Percentiles rank a stretch among this genome's conserved stretches.
phyloP scores from a whole-genome alignment of 2,113 vertebrate species.

The Zosterops pallidus region DNA sequence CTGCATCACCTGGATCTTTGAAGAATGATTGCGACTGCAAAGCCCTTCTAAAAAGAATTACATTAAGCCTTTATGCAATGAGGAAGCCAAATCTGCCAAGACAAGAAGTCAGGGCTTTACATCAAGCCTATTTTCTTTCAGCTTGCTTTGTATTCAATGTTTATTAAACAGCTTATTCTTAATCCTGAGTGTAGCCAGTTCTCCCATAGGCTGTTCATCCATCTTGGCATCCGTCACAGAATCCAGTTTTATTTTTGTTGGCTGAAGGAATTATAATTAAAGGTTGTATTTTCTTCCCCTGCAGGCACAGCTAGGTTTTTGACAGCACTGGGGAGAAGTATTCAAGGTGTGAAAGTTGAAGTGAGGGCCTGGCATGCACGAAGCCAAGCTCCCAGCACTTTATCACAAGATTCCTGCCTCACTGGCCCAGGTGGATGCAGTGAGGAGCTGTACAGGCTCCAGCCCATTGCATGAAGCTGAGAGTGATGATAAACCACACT shows the following conservation, averaged over 20 bases:
- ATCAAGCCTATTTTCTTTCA: not conserved
- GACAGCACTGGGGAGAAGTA: constrained; percentile 51
- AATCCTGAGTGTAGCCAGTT: not conserved
- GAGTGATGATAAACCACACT: not conserved
- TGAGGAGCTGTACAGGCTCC: constrained; percentile 19
- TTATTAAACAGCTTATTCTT: not conserved
- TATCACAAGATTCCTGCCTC: constrained; percentile 61
- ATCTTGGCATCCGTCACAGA: not conserved
- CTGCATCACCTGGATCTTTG: not conserved
- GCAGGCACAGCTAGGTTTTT: constrained; percentile 73
- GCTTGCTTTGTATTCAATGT: not conserved
- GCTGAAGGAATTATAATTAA: not conserved
- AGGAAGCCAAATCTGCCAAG: not conserved
- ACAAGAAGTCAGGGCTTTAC: not conserved
- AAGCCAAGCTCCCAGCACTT: constrained; percentile 70
- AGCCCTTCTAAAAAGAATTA: not conserved
- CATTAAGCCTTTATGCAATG: not conserved
- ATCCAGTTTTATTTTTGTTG: not conserved
- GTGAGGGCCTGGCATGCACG: not conserved
- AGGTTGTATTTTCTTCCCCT: not conserved
- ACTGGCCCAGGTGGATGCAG: constrained; percentile 60
- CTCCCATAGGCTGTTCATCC: not conserved
- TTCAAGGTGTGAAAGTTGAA: constrained; percentile 54
- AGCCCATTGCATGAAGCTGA: constrained; percentile 29
- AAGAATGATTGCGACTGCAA: not conserved